Percentiles rank a stretch among this genome's conserved stretches.
Conservation (phyloP, 2,888 invertebrate genomes). For the Clanis bilineata region DNA sequence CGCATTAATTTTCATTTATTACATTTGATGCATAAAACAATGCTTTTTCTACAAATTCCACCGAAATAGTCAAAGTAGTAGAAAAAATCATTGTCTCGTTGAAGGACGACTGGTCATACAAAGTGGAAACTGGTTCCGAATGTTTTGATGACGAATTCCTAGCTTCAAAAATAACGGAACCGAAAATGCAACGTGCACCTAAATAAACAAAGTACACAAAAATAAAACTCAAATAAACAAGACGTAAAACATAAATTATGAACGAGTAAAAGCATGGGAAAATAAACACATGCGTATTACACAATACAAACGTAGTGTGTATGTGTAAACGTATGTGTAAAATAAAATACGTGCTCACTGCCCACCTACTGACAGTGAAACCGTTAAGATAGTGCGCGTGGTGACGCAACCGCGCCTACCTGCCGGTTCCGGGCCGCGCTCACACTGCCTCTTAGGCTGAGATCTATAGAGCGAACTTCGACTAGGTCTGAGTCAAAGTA, state of each 20-base stretch:
- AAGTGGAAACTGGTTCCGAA: neutral
- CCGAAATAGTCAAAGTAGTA: no score
- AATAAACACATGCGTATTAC: slow-evolving; percentile 19
- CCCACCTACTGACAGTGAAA: slow-evolving; percentile 59
- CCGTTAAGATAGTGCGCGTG: slow-evolving; percentile 53
- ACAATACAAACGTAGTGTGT: slow-evolving; percentile 28
- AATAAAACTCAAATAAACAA: neutral
- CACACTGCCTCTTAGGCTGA: neutral
- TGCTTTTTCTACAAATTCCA: neutral
- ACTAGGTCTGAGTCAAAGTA: no score
- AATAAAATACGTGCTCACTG: slow-evolving; percentile 44
- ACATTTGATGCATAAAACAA: neutral
- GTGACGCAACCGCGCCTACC: slow-evolving; percentile 56
- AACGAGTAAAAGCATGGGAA: slow-evolving; percentile 7
- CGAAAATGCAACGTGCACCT: neutral
- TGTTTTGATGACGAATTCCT: neutral
- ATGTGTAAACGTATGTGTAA: slow-evolving; percentile 43
- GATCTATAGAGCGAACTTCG: no score
- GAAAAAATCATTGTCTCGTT: neutral
- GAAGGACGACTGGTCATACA: neutral
- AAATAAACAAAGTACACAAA: neutral
- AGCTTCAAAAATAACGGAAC: neutral
- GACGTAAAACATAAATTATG: neutral
- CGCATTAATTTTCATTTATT: no score
- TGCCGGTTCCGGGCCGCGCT: slow-evolving; percentile 36